phyloP scores from a whole-genome alignment of 2,888 invertebrate species.

The Camptogramma bilineatum region DNA sequence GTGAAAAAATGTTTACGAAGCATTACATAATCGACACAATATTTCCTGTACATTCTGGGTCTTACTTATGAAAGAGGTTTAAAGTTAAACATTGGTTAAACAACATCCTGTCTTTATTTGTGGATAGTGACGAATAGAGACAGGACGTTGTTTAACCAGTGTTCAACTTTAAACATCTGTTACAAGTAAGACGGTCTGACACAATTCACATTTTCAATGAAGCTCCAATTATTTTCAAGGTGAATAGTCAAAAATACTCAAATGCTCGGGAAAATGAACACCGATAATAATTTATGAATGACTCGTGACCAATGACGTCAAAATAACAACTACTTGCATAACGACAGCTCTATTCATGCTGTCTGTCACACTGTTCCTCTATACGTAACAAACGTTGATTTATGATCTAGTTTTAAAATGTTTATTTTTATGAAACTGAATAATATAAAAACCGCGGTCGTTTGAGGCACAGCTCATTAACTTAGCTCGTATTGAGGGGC shows the following conservation, averaged over 20 bases:
- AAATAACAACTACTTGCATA: conserved; percentile 39
- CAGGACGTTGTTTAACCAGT: too few species aligned
- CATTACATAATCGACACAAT: not conserved
- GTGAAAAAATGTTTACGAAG: too few species aligned
- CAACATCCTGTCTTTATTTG: too few species aligned
- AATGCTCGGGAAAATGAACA: conserved; percentile 27
- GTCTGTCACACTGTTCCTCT: conserved; percentile 43
- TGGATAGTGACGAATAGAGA: too few species aligned
- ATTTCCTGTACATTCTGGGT: not conserved
- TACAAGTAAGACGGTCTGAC: too few species aligned
- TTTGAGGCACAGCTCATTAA: too few species aligned
- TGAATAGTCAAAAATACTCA: conserved; percentile 25
- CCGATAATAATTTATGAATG: conserved; percentile 20
- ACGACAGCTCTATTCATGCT: conserved; percentile 47
- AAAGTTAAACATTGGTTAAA: too few species aligned
- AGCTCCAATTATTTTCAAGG: conserved; percentile 39
- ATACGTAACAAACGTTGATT: conserved; percentile 4
- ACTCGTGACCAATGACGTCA: conserved; percentile 51
- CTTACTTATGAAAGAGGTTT: too few species aligned
- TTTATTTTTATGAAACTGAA: not conserved
- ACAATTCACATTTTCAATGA: conserved; percentile 8
- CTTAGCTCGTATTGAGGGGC: too few species aligned
- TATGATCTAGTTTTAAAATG: not conserved
- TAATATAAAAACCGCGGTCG: not conserved
- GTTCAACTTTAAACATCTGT: too few species aligned